Evolutionary conservation across 2,888 invertebrate species (phyloP).

Genomic region (Periphyllus acericola): DNA sequence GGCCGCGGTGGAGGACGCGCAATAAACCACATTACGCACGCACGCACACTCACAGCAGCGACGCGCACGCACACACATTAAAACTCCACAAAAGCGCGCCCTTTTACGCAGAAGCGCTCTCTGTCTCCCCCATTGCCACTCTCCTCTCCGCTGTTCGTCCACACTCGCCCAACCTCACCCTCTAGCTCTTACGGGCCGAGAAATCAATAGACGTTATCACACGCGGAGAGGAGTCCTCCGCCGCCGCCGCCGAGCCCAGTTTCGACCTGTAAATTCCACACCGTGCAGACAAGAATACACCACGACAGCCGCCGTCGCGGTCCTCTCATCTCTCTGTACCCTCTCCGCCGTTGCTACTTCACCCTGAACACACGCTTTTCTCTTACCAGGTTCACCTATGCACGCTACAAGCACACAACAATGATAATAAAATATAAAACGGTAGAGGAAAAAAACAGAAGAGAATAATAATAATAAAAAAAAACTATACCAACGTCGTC

Average conservation of each 20-base stretch:
- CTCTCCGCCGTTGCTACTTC: not conserved
- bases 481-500: not conserved
- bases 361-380: not conserved
- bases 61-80: not conserved
- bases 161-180: not conserved
- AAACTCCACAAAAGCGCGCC: slow-evolving; percentile 48
- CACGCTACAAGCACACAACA: not conserved
- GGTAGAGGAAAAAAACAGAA: not conserved
- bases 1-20: not conserved
- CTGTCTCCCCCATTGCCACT: not conserved
- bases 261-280: slow-evolving; percentile 57
- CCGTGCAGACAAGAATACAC: slow-evolving; percentile 18
- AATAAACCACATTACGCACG: slow-evolving; percentile 12
- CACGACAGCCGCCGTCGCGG: not conserved
- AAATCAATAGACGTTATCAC: slow-evolving; percentile 61
- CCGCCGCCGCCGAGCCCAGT: not conserved
- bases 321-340: not conserved
- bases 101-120: slow-evolving; percentile 49
- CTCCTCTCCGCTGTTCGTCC: not conserved
- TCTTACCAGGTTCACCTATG: not conserved
- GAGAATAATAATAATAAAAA: not conserved
- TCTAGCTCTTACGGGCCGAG: not conserved
- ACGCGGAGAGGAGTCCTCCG: not conserved
- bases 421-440: not conserved
- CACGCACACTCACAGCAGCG: not conserved